A percentile compares a stretch with the other conserved stretches of the same genome.
These are phyloP conservation scores for Avahi laniger DNA, from an alignment of 2,797 vertebrate species.

Conservation along the genomic window DNA sequence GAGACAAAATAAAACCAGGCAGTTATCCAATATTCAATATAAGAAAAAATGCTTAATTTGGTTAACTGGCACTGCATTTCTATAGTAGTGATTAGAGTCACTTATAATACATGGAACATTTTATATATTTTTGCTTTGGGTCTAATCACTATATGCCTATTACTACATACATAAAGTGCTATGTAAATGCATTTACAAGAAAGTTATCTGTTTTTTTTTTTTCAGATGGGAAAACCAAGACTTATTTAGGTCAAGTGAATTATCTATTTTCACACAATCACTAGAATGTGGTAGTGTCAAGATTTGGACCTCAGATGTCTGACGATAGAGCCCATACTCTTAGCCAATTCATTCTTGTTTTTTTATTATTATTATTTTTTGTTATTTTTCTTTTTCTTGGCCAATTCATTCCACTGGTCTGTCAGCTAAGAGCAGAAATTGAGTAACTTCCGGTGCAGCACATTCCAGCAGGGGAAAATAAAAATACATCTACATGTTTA, in stretches of 20 bases:
- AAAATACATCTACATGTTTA: neutral
- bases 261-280: neutral
- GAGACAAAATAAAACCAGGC: neutral
- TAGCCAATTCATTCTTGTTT: neutral
- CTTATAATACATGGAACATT: neutral
- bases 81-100: neutral
- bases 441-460: neutral
- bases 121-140: neutral
- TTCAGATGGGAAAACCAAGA: neutral
- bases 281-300: neutral
- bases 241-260: slow-evolving; percentile 3
- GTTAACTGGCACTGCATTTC: neutral
- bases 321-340: neutral
- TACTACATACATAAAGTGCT: neutral
- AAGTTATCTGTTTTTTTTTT: neutral
- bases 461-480: neutral
- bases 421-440: neutral
- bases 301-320: neutral
- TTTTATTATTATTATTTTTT: neutral
- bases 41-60: neutral
- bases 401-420: neutral
- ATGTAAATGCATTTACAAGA: neutral
- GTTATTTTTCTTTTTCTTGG: neutral
- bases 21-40: neutral
- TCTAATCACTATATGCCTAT: neutral